Percentiles rank a stretch among this genome's conserved stretches.
Conservation (phyloP, 2,888 invertebrate genomes). For the Lacanobia oleracea region DNA sequence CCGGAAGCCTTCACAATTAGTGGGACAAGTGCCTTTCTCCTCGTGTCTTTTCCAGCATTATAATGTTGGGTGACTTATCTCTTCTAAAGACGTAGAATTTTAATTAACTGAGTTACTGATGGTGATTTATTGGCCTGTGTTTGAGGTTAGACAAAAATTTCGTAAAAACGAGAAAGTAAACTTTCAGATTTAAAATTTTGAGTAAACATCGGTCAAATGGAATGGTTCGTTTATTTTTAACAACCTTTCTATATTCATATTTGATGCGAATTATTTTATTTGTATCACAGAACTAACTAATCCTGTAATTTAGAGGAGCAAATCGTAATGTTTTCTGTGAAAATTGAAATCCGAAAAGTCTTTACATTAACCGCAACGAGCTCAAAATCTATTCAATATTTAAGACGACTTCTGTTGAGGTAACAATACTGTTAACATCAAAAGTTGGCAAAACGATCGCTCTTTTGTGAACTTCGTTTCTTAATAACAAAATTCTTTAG, state of each 20-base stretch:
- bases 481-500: conserved; percentile 37
- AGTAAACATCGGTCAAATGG: not conserved
- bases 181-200: not conserved
- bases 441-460: conserved; percentile 22
- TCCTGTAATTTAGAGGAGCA: not conserved
- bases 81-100: not conserved
- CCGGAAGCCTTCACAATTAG: conserved; percentile 54
- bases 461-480: conserved; percentile 38
- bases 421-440: conserved; percentile 32
- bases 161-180: not conserved
- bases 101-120: conserved; percentile 7
- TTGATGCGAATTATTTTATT: not conserved
- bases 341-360: too few species aligned
- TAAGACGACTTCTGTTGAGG: conserved; percentile 2
- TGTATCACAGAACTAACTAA: not conserved
- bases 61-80: conserved; percentile 49
- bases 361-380: conserved; percentile 1
- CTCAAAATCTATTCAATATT: conserved; percentile 26
- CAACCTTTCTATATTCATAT: too few species aligned
- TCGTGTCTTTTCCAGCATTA: conserved; percentile 49
- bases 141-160: not conserved
- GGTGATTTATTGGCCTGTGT: conserved; percentile 5
- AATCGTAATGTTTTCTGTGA: not conserved
- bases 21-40: conserved; percentile 38
- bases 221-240: not conserved